These are phyloP conservation scores for Drosophila bocki DNA, from an alignment of 1,140 invertebrate genomes.

Conservation along the genomic window DNA sequence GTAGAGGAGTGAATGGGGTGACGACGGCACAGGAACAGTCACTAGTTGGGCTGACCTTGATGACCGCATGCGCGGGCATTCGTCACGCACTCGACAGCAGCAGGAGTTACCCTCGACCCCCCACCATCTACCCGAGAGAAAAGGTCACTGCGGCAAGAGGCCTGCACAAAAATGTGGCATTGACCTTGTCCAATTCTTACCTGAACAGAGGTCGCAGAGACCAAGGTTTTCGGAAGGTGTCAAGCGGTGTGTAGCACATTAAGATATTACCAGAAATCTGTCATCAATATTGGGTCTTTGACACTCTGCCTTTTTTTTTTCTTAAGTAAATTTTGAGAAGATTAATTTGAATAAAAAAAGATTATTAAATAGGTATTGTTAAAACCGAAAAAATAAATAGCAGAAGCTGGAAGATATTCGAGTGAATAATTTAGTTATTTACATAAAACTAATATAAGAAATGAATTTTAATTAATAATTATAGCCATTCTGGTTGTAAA, in stretches of 20 bases:
- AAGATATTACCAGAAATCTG: slow-evolving; percentile 19
- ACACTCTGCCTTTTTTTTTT: not conserved
- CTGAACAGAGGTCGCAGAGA: slow-evolving; percentile 15
- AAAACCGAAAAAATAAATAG: no score
- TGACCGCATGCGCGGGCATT: slow-evolving; percentile 75
- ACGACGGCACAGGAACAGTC: slow-evolving; percentile 10
- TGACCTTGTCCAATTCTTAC: slow-evolving; percentile 61
- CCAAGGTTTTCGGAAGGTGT: slow-evolving; percentile 26
- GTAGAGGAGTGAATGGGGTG: not conserved
- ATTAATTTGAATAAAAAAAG: slow-evolving; percentile 8
- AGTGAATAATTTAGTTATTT: not conserved
- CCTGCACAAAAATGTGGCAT: slow-evolving; percentile 32
- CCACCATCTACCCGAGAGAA: slow-evolving; percentile 1
- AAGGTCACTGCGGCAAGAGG: slow-evolving; percentile 34
- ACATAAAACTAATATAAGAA: not conserved
- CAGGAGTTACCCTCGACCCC: slow-evolving; percentile 20
- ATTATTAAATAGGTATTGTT: not conserved
- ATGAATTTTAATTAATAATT: no score
- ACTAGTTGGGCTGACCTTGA: slow-evolving; percentile 55
- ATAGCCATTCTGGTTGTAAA: not conserved
- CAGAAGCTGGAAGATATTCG: not conserved
- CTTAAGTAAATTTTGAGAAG: not conserved
- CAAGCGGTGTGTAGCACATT: slow-evolving; percentile 12
- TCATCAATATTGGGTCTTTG: slow-evolving; percentile 4
- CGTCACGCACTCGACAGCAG: slow-evolving; percentile 44